phyloP scores from a whole-genome alignment of 1,140 invertebrate genomes.

The Ceratina japonica region DNA sequence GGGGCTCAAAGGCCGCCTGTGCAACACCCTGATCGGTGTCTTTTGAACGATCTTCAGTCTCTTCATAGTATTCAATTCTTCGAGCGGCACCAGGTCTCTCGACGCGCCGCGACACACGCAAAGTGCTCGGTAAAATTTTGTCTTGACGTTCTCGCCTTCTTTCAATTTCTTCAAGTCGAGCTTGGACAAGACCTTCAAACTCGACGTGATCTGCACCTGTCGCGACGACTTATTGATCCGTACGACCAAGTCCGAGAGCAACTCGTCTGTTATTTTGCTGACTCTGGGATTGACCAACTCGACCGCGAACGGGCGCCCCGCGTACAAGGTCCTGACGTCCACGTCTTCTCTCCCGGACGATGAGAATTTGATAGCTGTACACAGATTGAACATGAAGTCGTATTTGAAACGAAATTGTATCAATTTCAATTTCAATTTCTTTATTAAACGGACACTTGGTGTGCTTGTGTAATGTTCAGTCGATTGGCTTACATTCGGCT shows the following conservation, averaged over 20 bases:
- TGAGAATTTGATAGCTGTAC: conserved; percentile 85
- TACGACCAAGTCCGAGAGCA: conserved; percentile 81
- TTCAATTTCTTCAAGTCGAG: conserved; percentile 87
- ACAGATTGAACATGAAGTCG: conserved; percentile 6
- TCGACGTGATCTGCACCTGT: conserved; percentile 82
- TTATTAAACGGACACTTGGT: no score
- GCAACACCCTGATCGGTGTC: conserved; percentile 92
- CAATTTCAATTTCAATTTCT: no score
- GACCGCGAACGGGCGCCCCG: conserved; percentile 91
- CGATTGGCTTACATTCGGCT: conserved; percentile 77
- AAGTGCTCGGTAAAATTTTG: conserved; percentile 90
- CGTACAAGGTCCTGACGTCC: conserved; percentile 93
- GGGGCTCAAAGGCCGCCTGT: conserved; percentile 86
- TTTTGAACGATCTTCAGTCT: conserved; percentile 84
- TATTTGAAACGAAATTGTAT: conserved; percentile 22
- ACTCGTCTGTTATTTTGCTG: conserved; percentile 79
- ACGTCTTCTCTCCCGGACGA: conserved; percentile 97
- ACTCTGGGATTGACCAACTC: conserved; percentile 87
- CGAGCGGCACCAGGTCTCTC: conserved; percentile 75
- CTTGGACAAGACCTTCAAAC: conserved; percentile 85
- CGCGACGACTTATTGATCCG: conserved; percentile 82
- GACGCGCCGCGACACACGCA: conserved; percentile 81
- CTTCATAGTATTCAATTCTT: conserved; percentile 81
- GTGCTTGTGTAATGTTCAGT: no score
- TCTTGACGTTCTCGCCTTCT: conserved; percentile 91